phyloP scores from a whole-genome alignment of 2,113 vertebrate genomes.

The Caranx ignobilis region DNA sequence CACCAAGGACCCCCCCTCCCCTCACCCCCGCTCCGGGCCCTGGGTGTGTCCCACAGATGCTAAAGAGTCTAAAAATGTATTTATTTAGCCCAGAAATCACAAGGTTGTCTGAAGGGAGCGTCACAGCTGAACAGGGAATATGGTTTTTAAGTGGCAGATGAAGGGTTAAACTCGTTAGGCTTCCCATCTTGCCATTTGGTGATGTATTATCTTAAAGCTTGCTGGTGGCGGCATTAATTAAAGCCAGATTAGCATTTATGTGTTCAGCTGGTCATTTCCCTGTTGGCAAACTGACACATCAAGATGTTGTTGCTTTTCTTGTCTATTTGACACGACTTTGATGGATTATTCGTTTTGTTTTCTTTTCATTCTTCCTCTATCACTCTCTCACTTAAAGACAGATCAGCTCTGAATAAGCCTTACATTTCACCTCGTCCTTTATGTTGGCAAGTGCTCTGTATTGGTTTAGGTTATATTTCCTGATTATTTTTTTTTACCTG shows the following conservation, averaged over 20 bases:
- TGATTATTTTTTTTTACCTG: conserved; percentile 10
- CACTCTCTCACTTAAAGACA: too few relatives aligned
- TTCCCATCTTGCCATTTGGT: not conserved
- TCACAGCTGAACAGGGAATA: not conserved
- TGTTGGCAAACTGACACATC: not conserved
- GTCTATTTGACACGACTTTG: not conserved
- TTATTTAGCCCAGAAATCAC: not conserved
- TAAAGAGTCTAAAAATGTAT: not conserved
- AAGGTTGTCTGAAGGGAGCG: too few relatives aligned
- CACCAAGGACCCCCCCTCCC: conserved; percentile 11
- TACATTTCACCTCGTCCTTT: conserved; percentile 13
- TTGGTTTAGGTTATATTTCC: conserved; percentile 27
- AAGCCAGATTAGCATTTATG: conserved; percentile 10
- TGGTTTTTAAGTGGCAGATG: not conserved
- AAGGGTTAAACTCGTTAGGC: conserved; percentile 9
- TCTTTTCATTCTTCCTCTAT: not conserved
- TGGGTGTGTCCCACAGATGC: conserved; percentile 24
- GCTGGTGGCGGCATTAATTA: conserved; percentile 20
- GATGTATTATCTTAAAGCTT: conserved; percentile 5
- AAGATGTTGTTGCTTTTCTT: not conserved
- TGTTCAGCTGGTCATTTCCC: not conserved
- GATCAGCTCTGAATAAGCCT: not conserved
- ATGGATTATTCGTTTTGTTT: not conserved
- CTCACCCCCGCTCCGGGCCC: not conserved
- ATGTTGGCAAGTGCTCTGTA: conserved; percentile 10